Conservation (phyloP, 2,888 invertebrate species). For the Noctua pronuba region DNA sequence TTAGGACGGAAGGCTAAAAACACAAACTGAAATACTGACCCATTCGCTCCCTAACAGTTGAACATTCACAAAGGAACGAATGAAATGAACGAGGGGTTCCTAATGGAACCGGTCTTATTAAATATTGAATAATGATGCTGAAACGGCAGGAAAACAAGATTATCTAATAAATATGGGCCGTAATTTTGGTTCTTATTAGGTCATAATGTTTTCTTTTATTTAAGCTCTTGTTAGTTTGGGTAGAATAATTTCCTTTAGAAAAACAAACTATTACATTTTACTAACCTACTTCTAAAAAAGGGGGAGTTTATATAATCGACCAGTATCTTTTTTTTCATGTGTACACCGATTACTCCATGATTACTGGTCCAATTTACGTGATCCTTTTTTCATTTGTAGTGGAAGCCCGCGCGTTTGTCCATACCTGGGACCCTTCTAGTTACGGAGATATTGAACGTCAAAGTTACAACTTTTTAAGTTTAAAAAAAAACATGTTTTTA, state of each 20-base stretch:
- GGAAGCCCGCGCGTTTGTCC: not conserved
- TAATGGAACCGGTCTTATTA: constrained; percentile 63
- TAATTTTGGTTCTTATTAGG: not conserved
- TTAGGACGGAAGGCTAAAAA: constrained; percentile 62
- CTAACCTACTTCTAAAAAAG: not conserved
- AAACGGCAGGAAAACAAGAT: constrained; percentile 35
- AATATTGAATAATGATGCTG: constrained; percentile 69
- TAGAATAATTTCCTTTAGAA: not conserved
- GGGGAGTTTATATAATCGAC: not conserved
- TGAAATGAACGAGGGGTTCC: constrained; percentile 48
- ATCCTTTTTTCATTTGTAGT: not conserved
- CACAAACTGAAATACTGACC: constrained; percentile 58
- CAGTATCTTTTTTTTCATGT: not conserved
- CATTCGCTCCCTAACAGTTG: constrained; percentile 32
- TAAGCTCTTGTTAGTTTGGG: not conserved
- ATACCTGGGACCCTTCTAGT: too few relatives aligned
- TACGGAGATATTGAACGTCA: too few relatives aligned
- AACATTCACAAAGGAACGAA: constrained; percentile 62
- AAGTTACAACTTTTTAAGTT: too few relatives aligned
- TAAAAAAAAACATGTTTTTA: too few relatives aligned
- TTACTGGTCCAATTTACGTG: not conserved
- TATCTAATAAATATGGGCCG: constrained; percentile 31
- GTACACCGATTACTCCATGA: not conserved
- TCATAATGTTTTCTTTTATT: not conserved
- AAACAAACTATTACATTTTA: not conserved